These are phyloP conservation scores for Mycalesis mineus DNA, from an alignment of 2,888 invertebrate genomes.

Conservation along the genomic window DNA sequence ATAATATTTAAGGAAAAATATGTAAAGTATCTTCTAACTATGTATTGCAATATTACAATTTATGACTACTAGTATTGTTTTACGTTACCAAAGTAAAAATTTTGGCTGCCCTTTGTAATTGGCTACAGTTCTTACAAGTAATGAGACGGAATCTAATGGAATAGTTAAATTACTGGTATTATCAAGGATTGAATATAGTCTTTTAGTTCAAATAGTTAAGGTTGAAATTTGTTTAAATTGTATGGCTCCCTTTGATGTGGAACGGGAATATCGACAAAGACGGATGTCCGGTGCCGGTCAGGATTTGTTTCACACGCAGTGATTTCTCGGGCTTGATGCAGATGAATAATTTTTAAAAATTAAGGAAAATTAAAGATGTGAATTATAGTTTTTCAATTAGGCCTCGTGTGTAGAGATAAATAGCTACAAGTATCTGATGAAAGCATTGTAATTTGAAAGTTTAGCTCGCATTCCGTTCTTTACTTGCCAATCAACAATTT, in stretches of 20 bases:
- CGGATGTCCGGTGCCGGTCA: constrained; percentile 79
- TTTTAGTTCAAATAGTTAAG: constrained; percentile 44
- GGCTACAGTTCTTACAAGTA: constrained; percentile 49
- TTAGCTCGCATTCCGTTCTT: too few species aligned
- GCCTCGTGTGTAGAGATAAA: too few species aligned
- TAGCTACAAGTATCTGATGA: too few species aligned
- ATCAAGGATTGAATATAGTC: constrained; percentile 34
- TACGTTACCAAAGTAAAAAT: too few species aligned
- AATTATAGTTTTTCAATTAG: too few species aligned
- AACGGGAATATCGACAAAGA: constrained; percentile 77
- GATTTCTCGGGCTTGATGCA: constrained; percentile 44
- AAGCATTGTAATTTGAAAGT: too few species aligned
- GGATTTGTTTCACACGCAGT: constrained; percentile 75
- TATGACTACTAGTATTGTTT: too few species aligned
- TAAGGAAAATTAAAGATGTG: background rate
- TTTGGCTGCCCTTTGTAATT: too few species aligned
- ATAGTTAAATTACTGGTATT: constrained; percentile 34
- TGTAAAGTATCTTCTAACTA: too few species aligned
- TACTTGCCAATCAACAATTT: too few species aligned
- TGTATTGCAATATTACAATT: too few species aligned
- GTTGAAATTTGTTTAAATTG: constrained; percentile 56
- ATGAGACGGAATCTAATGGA: constrained; percentile 63
- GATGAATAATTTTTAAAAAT: constrained; percentile 30
- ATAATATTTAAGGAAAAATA: too few species aligned
- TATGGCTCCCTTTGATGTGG: constrained; percentile 71